Conservation (phyloP, 2,797 vertebrate species). For the Echiichthys vipera region DNA sequence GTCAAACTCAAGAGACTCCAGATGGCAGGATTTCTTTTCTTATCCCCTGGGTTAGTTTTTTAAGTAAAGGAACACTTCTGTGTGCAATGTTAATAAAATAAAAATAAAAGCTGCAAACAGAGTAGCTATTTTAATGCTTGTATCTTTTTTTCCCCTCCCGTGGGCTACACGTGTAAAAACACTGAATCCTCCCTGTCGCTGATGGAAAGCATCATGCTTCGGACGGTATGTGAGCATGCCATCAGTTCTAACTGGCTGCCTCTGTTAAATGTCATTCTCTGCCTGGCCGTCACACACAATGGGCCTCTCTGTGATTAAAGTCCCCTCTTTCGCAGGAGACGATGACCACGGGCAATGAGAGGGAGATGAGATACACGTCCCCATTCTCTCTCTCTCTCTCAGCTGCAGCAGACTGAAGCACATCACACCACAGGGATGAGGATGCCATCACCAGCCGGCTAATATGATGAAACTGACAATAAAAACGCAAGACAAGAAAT, state of each 20-base stretch:
- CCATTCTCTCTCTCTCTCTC: slow-evolving; percentile 2
- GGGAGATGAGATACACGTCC: slow-evolving; percentile 49
- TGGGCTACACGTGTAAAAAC: slow-evolving; percentile 53
- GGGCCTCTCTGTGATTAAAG: slow-evolving; percentile 64
- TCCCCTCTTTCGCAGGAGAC: slow-evolving; percentile 60
- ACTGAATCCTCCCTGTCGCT: slow-evolving; percentile 38
- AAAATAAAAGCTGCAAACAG: slow-evolving; percentile 29
- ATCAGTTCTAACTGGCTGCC: slow-evolving; percentile 75
- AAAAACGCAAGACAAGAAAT: slow-evolving; percentile 38
- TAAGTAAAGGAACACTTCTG: slow-evolving; percentile 18
- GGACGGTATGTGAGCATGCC: slow-evolving; percentile 40
- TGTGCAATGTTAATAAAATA: slow-evolving; percentile 26
- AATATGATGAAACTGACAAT: slow-evolving; percentile 54
- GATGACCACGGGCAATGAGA: slow-evolving; percentile 63
- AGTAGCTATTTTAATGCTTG: slow-evolving; percentile 57
- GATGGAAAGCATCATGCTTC: slow-evolving; percentile 46
- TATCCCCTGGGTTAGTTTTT: slow-evolving; percentile 27
- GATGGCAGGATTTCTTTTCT: slow-evolving; percentile 54
- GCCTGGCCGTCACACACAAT: slow-evolving; percentile 62
- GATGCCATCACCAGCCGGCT: slow-evolving; percentile 51
- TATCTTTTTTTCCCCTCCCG: slow-evolving; percentile 50
- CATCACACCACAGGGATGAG: slow-evolving; percentile 42
- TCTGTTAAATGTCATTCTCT: slow-evolving; percentile 79
- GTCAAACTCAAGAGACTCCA: slow-evolving; percentile 51
- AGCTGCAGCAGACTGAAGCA: slow-evolving; percentile 32